Percentiles rank a stretch among this genome's conserved stretches.
Conservation (phyloP, 2,113 vertebrate species). For the Malurus melanocephalus region DNA sequence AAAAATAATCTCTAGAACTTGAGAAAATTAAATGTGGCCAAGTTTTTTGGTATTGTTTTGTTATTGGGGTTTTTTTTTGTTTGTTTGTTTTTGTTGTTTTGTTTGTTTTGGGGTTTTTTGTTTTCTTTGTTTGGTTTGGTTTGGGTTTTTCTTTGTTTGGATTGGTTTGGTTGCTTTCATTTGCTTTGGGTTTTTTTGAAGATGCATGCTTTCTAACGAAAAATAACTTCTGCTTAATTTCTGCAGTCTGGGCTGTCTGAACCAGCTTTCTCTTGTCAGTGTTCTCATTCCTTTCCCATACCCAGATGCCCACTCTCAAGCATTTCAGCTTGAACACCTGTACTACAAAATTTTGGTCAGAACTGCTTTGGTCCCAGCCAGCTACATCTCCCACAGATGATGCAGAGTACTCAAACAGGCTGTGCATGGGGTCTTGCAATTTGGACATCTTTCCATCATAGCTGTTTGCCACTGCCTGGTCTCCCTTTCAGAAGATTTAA, state of each 20-base stretch:
- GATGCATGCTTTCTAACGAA: not conserved
- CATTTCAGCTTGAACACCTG: not conserved
- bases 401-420: not conserved
- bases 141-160: not conserved
- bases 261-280: not conserved
- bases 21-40: not conserved
- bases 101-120: too few relatives aligned
- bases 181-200: not conserved
- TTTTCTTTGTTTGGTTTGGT: too few relatives aligned
- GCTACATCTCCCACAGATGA: fast-evolving
- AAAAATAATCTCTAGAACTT: not conserved
- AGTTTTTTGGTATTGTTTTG: not conserved
- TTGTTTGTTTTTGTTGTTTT: too few relatives aligned
- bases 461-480: fast-evolving
- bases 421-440: fast-evolving
- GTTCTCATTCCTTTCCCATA: not conserved
- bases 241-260: not conserved
- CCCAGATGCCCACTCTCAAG: not conserved
- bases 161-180: not conserved
- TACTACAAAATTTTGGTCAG: not conserved
- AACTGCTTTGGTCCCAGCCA: not conserved
- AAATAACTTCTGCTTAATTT: not conserved
- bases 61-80: too few relatives aligned
- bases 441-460: not conserved
- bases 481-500: not conserved